These are phyloP conservation scores for Scaptomyza montana DNA, from an alignment of 1,140 invertebrate genomes.

Conservation along the genomic window DNA sequence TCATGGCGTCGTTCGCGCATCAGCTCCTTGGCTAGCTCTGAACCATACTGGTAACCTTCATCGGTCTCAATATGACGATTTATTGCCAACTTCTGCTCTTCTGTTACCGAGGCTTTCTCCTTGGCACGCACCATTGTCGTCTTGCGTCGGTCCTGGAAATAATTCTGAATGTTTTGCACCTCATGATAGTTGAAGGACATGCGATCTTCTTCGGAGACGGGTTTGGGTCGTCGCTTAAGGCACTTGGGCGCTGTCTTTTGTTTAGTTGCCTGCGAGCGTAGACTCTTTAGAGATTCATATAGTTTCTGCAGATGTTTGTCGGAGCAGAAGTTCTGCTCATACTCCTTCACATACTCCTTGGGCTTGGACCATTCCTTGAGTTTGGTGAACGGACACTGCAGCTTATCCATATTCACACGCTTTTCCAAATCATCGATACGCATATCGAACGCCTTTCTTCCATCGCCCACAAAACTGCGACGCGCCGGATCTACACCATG, in stretches of 20 bases:
- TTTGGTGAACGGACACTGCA: constrained; percentile 71
- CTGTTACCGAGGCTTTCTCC: background rate
- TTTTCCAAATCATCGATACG: constrained; percentile 77
- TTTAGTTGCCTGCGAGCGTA: constrained; percentile 38
- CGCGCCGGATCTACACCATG: constrained; percentile 85
- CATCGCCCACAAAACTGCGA: constrained; percentile 72
- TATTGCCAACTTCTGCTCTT: constrained; percentile 22
- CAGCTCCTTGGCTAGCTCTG: constrained; percentile 23
- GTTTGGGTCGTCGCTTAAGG: constrained; percentile 27
- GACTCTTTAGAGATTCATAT: constrained; percentile 57
- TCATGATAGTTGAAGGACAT: constrained; percentile 16
- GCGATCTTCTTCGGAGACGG: background rate
- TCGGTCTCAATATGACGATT: background rate
- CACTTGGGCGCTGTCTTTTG: constrained; percentile 57
- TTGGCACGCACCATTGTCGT: background rate
- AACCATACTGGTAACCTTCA: background rate
- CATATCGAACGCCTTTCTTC: constrained; percentile 67
- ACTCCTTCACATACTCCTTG: constrained; percentile 64
- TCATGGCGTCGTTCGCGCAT: constrained; percentile 45
- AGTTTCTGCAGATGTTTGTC: constrained; percentile 70
- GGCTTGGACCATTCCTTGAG: constrained; percentile 75
- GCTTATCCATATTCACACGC: constrained; percentile 36
- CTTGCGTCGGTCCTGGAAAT: constrained; percentile 2
- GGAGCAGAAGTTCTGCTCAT: constrained; percentile 74
- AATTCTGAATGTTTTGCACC: background rate